Evolutionary conservation across 2,113 vertebrate species (phyloP).

Genomic region (Syngnathoides biaculeatus): DNA sequence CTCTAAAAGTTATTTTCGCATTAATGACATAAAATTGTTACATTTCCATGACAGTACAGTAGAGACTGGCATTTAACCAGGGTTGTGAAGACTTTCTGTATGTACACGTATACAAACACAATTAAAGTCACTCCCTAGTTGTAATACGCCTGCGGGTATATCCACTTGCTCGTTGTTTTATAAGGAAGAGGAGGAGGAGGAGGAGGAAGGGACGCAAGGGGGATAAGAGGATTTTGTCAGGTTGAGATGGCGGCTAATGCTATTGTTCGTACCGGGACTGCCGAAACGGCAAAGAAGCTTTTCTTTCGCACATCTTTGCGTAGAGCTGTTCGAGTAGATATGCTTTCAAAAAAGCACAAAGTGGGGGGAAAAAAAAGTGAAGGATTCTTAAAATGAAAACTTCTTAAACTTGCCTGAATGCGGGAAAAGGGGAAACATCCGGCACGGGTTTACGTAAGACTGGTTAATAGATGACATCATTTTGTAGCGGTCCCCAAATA

Average conservation of each 20-base stretch:
- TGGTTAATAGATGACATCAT: background rate
- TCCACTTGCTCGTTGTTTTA: constrained; percentile 59
- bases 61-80: background rate
- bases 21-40: too few relatives aligned
- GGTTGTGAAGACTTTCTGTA: too few relatives aligned
- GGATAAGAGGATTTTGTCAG: constrained; percentile 72
- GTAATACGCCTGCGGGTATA: constrained; percentile 61
- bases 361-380: constrained; percentile 33
- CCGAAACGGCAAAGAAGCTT: constrained; percentile 63
- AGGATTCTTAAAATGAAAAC: background rate
- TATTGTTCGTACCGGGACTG: constrained; percentile 63
- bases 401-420: background rate
- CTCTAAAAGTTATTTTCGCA: background rate
- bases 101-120: constrained; percentile 32
- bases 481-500: background rate
- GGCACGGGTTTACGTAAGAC: background rate
- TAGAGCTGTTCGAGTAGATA: constrained; percentile 55
- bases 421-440: background rate
- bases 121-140: constrained; percentile 62
- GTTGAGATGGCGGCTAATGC: constrained; percentile 67
- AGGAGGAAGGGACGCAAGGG: constrained; percentile 8
- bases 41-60: background rate
- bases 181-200: background rate
- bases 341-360: constrained; percentile 46
- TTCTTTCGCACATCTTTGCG: constrained; percentile 55